Evolutionary conservation across 64 coral and sea anemone species (phyloP).

Genomic region (Montipora sp.): DNA sequence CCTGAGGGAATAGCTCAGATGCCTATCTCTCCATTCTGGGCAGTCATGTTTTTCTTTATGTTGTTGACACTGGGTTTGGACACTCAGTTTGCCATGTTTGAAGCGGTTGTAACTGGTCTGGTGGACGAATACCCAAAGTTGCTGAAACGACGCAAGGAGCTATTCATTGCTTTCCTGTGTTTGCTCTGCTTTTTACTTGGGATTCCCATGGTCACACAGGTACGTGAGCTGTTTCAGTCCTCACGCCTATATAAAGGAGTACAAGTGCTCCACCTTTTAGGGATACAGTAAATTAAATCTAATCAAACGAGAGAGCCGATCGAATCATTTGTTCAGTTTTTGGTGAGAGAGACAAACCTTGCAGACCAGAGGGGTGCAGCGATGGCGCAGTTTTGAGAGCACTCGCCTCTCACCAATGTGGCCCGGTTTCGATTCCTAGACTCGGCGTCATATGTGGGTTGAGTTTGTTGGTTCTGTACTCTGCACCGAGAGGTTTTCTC

Average conservation of each 20-base stretch:
- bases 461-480: no score
- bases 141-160: conserved; percentile 87
- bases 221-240: background rate
- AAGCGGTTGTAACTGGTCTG: conserved; percentile 92
- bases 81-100: conserved; percentile 99
- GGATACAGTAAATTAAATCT: no score
- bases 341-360: no score
- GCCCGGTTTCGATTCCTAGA: no score
- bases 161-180: conserved; percentile 90
- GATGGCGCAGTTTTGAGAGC: no score
- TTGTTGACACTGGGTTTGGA: conserved; percentile 92
- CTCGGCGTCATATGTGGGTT: no score
- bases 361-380: no score
- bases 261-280: no score
- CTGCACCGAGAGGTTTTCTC: no score
- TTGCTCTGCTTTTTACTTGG: conserved; percentile 88
- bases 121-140: conserved; percentile 86
- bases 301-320: no score
- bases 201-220: conserved; percentile 91
- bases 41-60: conserved; percentile 98
- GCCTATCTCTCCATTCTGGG: conserved; percentile 97
- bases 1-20: conserved; percentile 98
- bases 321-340: no score
- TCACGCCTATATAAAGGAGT: background rate
- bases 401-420: no score